Evolutionary conservation across 2,888 invertebrate genomes (phyloP), one percentile per base, ranked within the genome.

Genomic region (Tridacna crocea): DNA sequence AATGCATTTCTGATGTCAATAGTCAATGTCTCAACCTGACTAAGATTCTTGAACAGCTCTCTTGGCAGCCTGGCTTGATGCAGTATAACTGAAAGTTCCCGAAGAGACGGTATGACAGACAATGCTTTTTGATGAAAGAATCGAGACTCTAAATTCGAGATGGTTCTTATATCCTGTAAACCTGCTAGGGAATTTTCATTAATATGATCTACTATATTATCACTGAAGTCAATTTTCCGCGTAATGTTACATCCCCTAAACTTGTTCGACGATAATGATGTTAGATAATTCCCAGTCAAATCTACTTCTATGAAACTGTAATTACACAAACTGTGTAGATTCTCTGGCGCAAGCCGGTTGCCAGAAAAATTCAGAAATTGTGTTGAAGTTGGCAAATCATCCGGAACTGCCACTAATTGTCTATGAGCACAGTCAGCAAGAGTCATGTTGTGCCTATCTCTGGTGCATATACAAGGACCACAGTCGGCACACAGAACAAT

Each of bases 231-330:
- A 0, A 82, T n/a, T 46, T 75, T 66, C 15, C 66, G 36, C n/a
- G 58, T 55, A 11, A 51, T 76, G 3, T 66, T 46, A 68, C 82
- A 82, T 26, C 15, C 46, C 0, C 15, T 26, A 8, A 82, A 46
- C 48, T 58, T n/a, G 51, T 36, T 47, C 0, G 26, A 24, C 15
- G 51, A 58, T 22, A 82, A 63, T 0, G 47, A 17, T 27, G 72
- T 73, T 46, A 82, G 19, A 26, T 79, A 68, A 46, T 82, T 82
- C 6, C 68, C 61, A 19, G 79, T 75, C 27, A 82, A 47, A 11
- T 72, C 63, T 2, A 82, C 73, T 12, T 60, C n/a, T 13, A 72
- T 55, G 22, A 82, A 63, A 46, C 48, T 22, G 36, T 76, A 75
- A 19, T 63, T 17, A 46, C 82, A 82, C 3, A 82, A 27, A 12